Percentiles rank a stretch among this genome's conserved stretches.
These are phyloP conservation scores for Drosophila trichaetosa DNA, from an alignment of 2,888 invertebrate genomes.

Conservation along the genomic window DNA sequence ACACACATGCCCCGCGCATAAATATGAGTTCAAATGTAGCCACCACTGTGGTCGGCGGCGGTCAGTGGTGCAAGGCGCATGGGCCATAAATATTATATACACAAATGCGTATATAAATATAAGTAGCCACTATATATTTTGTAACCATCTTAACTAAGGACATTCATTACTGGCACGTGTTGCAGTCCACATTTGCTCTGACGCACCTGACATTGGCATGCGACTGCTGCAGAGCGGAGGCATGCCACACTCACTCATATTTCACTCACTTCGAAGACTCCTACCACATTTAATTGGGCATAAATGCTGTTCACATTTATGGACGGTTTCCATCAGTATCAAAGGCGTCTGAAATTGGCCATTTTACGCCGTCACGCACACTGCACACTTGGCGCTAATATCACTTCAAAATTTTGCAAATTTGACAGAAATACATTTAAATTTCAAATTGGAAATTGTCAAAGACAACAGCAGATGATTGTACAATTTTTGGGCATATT, in stretches of 20 bases:
- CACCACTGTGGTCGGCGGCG: conserved; percentile 1
- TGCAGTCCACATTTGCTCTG: conserved; percentile 13
- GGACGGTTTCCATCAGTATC: conserved; percentile 68
- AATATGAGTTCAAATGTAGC: conserved; percentile 18
- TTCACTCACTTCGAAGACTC: conserved; percentile 41
- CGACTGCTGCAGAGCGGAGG: background rate
- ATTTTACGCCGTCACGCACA: conserved; percentile 41
- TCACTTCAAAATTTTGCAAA: background rate
- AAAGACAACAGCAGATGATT: background rate
- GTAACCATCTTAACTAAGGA: conserved; percentile 17
- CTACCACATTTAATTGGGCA: conserved; percentile 68
- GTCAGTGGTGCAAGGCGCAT: conserved; percentile 28
- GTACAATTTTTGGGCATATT: background rate
- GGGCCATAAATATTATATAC: conserved; percentile 55
- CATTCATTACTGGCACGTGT: conserved; percentile 25
- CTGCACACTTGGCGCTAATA: conserved; percentile 11
- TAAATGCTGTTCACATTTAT: conserved; percentile 63
- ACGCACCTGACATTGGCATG: conserved; percentile 40
- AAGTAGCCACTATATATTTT: conserved; percentile 26
- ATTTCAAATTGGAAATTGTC: background rate
- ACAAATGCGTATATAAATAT: background rate
- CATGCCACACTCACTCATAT: conserved; percentile 49
- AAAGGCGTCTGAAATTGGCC: conserved; percentile 42
- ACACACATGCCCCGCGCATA: background rate
- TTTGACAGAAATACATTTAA: background rate